Evolutionary conservation across 2,113 vertebrate species (phyloP).

Genomic region (Microtus montanus): DNA sequence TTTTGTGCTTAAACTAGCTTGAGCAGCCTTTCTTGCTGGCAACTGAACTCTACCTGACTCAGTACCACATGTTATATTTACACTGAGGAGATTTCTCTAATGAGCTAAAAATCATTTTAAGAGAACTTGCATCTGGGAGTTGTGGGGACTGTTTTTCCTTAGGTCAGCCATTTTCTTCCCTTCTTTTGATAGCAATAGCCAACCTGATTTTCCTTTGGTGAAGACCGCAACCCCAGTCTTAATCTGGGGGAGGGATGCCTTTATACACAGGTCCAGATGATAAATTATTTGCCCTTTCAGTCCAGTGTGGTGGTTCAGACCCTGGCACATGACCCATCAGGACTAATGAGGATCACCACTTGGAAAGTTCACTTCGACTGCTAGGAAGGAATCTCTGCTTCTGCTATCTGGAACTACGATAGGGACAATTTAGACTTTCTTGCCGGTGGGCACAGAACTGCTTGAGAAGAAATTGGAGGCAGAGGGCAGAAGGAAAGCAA

Average conservation of each 20-base stretch:
- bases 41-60: slow-evolving; percentile 42
- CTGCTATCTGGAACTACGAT: not conserved
- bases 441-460: not conserved
- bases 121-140: slow-evolving; percentile 34
- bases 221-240: not conserved
- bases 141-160: not conserved
- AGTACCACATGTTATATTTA: slow-evolving; percentile 31
- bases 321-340: not conserved
- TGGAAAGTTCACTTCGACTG: slow-evolving; percentile 28
- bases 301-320: not conserved
- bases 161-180: not conserved
- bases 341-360: not conserved
- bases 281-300: not conserved
- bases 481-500: not conserved
- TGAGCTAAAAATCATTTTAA: slow-evolving; percentile 59
- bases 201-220: not conserved
- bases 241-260: not conserved
- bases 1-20: slow-evolving; percentile 62
- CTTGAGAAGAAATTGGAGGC: not conserved
- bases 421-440: slow-evolving; percentile 19
- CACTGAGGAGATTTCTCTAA: slow-evolving; percentile 49
- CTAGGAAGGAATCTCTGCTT: slow-evolving; percentile 40
- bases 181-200: not conserved
- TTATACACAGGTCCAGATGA: not conserved
- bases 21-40: slow-evolving; percentile 59